Base-by-base conservation (phyloP, 2,888 invertebrate species). In the Tenthredo distinguenda region DNA sequence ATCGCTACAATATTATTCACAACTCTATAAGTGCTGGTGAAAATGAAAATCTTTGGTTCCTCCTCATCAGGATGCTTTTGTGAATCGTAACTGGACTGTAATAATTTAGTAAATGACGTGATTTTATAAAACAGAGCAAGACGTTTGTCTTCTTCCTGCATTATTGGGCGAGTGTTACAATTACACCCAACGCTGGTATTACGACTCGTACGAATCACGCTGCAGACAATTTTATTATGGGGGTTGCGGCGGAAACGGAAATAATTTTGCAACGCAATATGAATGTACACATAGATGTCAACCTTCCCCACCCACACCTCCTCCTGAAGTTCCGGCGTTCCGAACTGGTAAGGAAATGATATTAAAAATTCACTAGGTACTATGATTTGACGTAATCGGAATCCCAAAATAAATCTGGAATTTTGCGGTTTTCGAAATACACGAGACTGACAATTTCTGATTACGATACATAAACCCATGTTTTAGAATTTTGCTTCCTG, bases 191-290 rank as follows among this genome's bases (percentile, higher is more conserved):
- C 95, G 96, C 86, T 99, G 97, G 97, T 98, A 97, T 94, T 99
- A 95, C 93, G 97, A 99, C 92, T 96, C 97, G 0, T 95, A 95
- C 89, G 96, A 96, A 76, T 95, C 95, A 86, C 94, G 94, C 55
- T 99, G 99, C 93, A 94, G 95, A 84, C 96, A 96, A 90, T 99
- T 99, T 94, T 96, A 97, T 89, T 99, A 97, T 92, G 98, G 98
- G 58, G 99, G 99, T 79, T 99, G 99, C 92, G 97, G 96, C 26
- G 99, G 99, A 43, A 99, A 99, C 91, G 96, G 95, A 1, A 99
- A 99, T 93, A 98, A 98, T 94, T 99, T 98, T 94, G 92, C 92
- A 10, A 95, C 95, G 0, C 95, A 96, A 91, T 93, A 95, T 72
- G 96, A 95, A 77, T 98, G 98, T 89, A 92, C 95, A 87, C 94